These are phyloP conservation scores for Sminthopsis crassicaudata DNA, from an alignment of 2,113 vertebrate genomes.

Conservation along the genomic window DNA sequence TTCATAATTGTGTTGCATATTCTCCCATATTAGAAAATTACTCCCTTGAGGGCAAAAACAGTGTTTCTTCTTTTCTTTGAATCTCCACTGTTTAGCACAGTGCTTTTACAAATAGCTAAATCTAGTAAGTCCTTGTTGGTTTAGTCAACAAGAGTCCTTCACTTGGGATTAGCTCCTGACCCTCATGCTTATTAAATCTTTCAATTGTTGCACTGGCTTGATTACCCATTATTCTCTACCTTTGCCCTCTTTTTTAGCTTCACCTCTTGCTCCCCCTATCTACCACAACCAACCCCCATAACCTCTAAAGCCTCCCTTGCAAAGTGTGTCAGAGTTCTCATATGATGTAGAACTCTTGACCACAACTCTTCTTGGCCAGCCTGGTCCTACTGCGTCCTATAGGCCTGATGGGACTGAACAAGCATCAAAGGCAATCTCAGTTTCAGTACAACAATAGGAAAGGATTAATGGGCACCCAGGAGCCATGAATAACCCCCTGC, in stretches of 20 bases:
- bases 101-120: neutral
- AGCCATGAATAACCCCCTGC: conserved; percentile 53
- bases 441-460: conserved; percentile 37
- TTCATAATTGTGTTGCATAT: neutral
- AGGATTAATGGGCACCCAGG: conserved; percentile 64
- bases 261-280: accelerated
- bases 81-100: neutral
- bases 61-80: neutral
- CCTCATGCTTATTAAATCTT: neutral
- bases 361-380: neutral
- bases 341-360: neutral
- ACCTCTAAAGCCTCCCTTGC: neutral
- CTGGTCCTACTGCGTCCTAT: neutral
- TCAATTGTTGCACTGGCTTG: neutral
- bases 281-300: neutral
- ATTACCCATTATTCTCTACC: neutral
- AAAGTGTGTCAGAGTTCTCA: neutral
- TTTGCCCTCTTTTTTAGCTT: neutral
- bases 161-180: neutral
- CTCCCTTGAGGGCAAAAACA: neutral
- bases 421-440: conserved; percentile 4
- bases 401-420: neutral
- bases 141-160: neutral
- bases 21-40: neutral
- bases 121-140: neutral